Evolutionary conservation across 2,888 invertebrate species (phyloP).

Genomic region (Tipula confusa): DNA sequence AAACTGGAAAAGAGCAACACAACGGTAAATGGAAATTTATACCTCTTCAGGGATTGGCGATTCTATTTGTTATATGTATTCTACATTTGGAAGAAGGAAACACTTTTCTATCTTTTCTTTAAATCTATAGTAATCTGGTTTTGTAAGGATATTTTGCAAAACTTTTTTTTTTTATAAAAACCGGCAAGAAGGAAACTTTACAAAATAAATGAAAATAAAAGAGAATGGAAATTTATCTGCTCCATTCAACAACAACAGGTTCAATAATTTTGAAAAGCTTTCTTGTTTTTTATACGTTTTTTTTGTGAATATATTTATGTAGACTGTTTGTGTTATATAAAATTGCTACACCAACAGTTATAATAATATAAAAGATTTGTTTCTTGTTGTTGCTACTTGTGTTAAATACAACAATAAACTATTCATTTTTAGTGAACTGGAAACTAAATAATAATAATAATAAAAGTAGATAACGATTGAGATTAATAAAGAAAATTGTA

Average conservation of each 20-base stretch:
- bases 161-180: background rate
- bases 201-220: background rate
- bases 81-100: background rate
- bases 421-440: constrained; percentile 3
- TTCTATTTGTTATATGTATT: background rate
- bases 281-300: background rate
- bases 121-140: background rate
- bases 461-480: constrained; percentile 4
- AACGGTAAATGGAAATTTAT: background rate
- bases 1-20: background rate
- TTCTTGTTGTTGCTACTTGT: background rate
- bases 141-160: background rate
- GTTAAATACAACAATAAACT: background rate
- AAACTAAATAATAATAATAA: background rate
- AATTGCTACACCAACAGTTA: background rate
- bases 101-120: background rate
- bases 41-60: background rate
- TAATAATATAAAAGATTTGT: background rate
- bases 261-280: background rate
- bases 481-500: background rate
- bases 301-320: background rate
- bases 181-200: background rate
- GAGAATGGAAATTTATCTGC: background rate
- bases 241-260: background rate
- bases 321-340: background rate